Base-by-base conservation (phyloP, 2,113 vertebrate species). In the Petrocephalus microphthalmus region DNA sequence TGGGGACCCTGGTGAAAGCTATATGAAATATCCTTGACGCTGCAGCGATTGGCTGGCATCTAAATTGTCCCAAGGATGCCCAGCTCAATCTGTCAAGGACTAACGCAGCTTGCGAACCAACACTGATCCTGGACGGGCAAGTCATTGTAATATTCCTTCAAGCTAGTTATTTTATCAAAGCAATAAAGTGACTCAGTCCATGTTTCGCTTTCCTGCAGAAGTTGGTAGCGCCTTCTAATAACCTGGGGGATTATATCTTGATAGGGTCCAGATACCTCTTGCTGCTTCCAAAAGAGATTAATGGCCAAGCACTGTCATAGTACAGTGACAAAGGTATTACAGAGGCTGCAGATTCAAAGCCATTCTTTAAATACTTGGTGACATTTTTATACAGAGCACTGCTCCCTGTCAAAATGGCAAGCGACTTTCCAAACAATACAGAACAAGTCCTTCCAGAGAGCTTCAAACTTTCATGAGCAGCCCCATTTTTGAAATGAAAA, bases 21-120 rank as follows among this genome's bases (percentile, higher is more conserved):
- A 57, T 25, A 89, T 91, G 88, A 90, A 88, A 88, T 89, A 89
- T 25, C 84, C 78, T 53, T 74, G 81, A 52, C 81, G 54, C 81
- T 37, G 87, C 78, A 54, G n/a, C 71, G 87, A 53, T 56, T 56
- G 71, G 81, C 87, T 45, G 53, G 51, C 17, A 81, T 54, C 51
- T 54, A 83, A 84, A 67, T 33, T 45, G 54, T 64, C 19, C 56
- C 54, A 60, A 53, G 56, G 88, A 78, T 54, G 8, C 4, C 29
- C 33, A 33, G 37, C 7, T 83, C 42, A 22, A n/a, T 29, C 88
- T 49, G 78, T 84, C 88, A 88, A 84, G 81, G 88, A n/a, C 74
- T 84, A 60, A 60, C 37, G 37, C 29, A 71, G 52, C 33, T 51
- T 42, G 29, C 7, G 20, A 13, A 82, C 71, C 20, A 29, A 5